Evolutionary conservation across 2,888 invertebrate species (phyloP), one percentile per base, ranked within the genome.

Genomic region (Dexiosoma caninum): DNA sequence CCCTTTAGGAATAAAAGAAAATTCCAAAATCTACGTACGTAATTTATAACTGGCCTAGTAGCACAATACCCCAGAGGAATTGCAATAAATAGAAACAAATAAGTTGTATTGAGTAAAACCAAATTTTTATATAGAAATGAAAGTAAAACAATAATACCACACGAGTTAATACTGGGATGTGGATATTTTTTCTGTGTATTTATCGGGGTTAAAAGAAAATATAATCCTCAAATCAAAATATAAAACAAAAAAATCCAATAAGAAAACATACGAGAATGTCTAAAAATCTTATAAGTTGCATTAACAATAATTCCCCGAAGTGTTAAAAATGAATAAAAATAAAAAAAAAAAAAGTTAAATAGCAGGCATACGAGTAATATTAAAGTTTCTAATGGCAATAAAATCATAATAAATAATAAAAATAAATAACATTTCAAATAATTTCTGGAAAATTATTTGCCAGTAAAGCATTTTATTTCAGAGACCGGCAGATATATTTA

Each of bases 21-120:
- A 44, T 23, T 46, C 2, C 2, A 40, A 62, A 35, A 37, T 42
- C 35, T 27, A 35, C 27, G 6, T 27, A 27, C 27, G 6, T 27
- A 27, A 3, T 5, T 21, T 37, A 42, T 30, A n/a, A 67, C 46
- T 57, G 79, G 70, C 70, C 75, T 59, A 64, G 64, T 80, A 76
- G 60, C 30, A 46, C 67, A 67, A 76, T 76, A 55, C 67, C 76
- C 80, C 40, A 72, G 76, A 67, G 80, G 35, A 81, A 67, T 62
- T 71, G 76, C 71, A 76, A 80, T 76, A 81, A 76, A 81, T 67
- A 67, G 62, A 76, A 81, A 72, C 80, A 81, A 81, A 81, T 76
- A 81, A 76, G 30, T 40, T 37, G 35, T 51, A 60, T 57, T 66
- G 30, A 37, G 14, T 12, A n/a, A 46, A 70, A 55, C 44, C 35